A percentile compares a stretch with the other conserved stretches of the same genome.
These are phyloP conservation scores for Coenonympha glycerion DNA, from an alignment of 2,888 invertebrate genomes.

Conservation along the genomic window DNA sequence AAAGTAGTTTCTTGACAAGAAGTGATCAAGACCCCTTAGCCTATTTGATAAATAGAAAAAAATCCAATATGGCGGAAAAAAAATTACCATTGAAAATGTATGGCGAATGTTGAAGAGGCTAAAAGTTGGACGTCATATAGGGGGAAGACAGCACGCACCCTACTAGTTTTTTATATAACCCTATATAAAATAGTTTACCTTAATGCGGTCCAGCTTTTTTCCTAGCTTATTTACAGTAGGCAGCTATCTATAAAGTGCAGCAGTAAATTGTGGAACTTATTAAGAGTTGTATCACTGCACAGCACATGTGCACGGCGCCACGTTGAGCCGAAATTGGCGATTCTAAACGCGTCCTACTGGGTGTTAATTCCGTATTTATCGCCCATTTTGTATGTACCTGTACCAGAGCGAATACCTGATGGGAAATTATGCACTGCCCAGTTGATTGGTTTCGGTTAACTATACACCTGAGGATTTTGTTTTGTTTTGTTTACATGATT, in stretches of 20 bases:
- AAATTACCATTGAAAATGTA: no score
- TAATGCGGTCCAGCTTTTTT: no score
- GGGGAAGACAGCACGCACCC: no score
- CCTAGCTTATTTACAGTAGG: no score
- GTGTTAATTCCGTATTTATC: constrained; percentile 26
- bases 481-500: neutral
- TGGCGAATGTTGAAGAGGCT: no score
- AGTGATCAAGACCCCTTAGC: no score
- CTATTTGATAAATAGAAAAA: no score
- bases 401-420: neutral
- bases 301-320: constrained; percentile 2
- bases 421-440: constrained; percentile 10
- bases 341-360: constrained; percentile 6
- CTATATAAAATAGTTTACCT: no score
- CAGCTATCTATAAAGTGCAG: neutral
- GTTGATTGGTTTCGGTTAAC: constrained; percentile 7
- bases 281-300: neutral
- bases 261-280: neutral
- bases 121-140: no score
- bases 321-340: constrained; percentile 6
- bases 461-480: constrained; percentile 6
- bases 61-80: no score
- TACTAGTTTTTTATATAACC: no score
- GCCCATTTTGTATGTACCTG: constrained; percentile 17
- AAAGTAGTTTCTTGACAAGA: no score